These are phyloP conservation scores for Camelus dromedarius DNA, from an alignment of 2,113 vertebrate species.

Conservation along the genomic window DNA sequence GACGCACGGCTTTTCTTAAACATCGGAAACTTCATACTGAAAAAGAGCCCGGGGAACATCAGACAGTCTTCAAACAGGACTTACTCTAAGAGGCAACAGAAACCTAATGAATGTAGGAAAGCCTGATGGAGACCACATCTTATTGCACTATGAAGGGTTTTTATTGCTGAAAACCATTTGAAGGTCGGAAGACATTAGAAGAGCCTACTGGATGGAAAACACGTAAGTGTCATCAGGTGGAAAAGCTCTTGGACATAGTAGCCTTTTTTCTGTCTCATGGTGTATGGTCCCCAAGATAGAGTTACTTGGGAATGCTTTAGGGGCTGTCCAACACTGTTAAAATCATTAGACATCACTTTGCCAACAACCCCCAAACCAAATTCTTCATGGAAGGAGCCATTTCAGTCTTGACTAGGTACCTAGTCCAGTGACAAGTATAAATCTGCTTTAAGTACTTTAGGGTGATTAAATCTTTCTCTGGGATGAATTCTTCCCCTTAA, in stretches of 20 bases:
- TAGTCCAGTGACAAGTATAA: background rate
- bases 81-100: background rate
- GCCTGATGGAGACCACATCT: conserved; percentile 14
- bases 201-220: conserved; percentile 10
- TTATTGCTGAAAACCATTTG: background rate
- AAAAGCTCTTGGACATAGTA: conserved; percentile 29
- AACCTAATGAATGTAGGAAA: background rate
- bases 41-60: background rate
- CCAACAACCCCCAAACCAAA: background rate
- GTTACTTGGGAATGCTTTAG: background rate
- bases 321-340: background rate
- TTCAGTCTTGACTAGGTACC: background rate
- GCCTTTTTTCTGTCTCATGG: conserved; percentile 23
- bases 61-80: background rate
- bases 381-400: background rate
- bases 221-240: background rate
- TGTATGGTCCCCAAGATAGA: background rate
- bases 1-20: background rate
- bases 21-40: conserved; percentile 50
- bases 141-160: conserved; percentile 17
- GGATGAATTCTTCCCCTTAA: background rate
- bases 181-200: background rate
- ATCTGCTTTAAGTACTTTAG: background rate
- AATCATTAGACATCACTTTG: conserved; percentile 12
- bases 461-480: background rate